These are phyloP conservation scores for Heliconius aoede DNA, from an alignment of 2,888 invertebrate genomes.

Conservation along the genomic window DNA sequence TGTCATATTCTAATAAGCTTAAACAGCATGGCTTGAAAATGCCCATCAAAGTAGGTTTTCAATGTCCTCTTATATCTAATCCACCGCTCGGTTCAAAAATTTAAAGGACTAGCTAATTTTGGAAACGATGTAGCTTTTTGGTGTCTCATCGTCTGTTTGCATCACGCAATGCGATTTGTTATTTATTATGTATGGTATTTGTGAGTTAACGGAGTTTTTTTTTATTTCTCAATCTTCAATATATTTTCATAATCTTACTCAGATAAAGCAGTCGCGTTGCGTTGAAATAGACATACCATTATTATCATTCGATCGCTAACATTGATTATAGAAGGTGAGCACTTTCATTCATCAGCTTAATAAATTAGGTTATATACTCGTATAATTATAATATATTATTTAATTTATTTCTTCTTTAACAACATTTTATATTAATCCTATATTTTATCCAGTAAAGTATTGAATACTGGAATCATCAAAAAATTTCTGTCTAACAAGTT, in stretches of 20 bases:
- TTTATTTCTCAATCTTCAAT: conserved; percentile 5
- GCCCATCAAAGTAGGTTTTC: conserved; percentile 21
- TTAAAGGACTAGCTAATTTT: conserved; percentile 59
- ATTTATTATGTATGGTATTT: too few species aligned
- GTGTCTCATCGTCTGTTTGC: conserved; percentile 32
- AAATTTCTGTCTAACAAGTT: too few species aligned
- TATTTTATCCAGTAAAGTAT: not conserved
- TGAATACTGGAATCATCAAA: not conserved
- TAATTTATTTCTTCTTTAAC: not conserved
- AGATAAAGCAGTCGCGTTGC: conserved; percentile 28
- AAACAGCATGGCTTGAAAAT: conserved; percentile 54
- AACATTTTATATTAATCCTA: not conserved
- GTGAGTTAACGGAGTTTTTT: conserved; percentile 13
- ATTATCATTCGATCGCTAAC: conserved; percentile 16
- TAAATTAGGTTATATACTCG: not conserved
- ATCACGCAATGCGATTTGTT: conserved; percentile 26
- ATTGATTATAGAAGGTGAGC: not conserved
- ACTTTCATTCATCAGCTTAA: not conserved
- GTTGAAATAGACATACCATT: conserved; percentile 9
- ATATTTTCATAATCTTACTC: conserved; percentile 10
- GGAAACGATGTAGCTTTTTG: conserved; percentile 32
- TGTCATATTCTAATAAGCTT: conserved; percentile 37
- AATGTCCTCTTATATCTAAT: conserved; percentile 6
- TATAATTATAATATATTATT: not conserved
- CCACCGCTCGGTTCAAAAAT: conserved; percentile 58